These are phyloP conservation scores for Scomberomorus guttatus DNA, from an alignment of 2,797 vertebrate species.

Conservation along the genomic window DNA sequence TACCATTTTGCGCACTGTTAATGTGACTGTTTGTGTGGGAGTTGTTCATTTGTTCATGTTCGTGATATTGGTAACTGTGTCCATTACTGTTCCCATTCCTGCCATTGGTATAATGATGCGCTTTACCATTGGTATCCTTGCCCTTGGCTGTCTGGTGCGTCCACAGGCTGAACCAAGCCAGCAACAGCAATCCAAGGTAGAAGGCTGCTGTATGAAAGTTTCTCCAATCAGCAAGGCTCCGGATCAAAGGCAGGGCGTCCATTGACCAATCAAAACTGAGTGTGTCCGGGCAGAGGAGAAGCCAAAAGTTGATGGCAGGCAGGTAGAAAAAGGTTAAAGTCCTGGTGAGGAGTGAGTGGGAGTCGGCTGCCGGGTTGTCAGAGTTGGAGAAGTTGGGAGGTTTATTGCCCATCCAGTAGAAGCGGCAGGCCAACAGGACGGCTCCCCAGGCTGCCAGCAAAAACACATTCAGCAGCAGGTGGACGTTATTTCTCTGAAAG, in stretches of 20 bases:
- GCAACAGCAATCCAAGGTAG: slow-evolving; percentile 88
- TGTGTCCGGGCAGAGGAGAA: slow-evolving; percentile 94
- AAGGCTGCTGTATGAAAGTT: slow-evolving; percentile 92
- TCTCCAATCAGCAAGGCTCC: slow-evolving; percentile 90
- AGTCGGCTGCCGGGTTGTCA: slow-evolving; percentile 97
- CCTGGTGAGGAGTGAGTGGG: slow-evolving; percentile 90
- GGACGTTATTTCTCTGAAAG: slow-evolving; percentile 91
- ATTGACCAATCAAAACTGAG: slow-evolving; percentile 99
- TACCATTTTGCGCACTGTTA: slow-evolving; percentile 88
- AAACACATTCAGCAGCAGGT: slow-evolving; percentile 91
- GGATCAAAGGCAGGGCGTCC: slow-evolving; percentile 96
- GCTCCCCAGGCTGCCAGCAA: slow-evolving; percentile 92
- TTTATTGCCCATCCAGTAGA: slow-evolving; percentile 99
- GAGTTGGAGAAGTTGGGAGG: slow-evolving; percentile 99
- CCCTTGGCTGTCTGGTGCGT: slow-evolving; percentile 70
- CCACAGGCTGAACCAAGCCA: slow-evolving; percentile 90
- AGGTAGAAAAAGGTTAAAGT: slow-evolving; percentile 93
- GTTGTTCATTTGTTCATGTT: slow-evolving; percentile 82
- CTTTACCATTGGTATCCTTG: slow-evolving; percentile 90
- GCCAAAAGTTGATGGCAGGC: slow-evolving; percentile 95
- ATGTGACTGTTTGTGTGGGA: slow-evolving; percentile 81
- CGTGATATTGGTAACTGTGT: slow-evolving; percentile 88
- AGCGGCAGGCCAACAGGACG: slow-evolving; percentile 90
- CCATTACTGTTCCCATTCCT: slow-evolving; percentile 92
- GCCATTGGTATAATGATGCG: slow-evolving; percentile 88